Evolutionary conservation across 2,797 vertebrate genomes (phyloP).

Genomic region (Cossypha caffra): DNA sequence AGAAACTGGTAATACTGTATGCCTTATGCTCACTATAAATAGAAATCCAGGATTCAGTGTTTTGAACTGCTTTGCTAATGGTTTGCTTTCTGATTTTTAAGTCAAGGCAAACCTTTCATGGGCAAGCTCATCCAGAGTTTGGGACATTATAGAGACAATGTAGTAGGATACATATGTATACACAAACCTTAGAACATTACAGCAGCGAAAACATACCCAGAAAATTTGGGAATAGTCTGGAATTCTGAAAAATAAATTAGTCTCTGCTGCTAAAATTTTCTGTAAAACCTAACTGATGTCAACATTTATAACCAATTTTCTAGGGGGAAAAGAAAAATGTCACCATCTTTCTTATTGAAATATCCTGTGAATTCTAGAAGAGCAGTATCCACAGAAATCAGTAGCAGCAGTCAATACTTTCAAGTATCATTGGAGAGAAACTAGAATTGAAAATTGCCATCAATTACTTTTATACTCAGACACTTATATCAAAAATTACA

Average conservation of each 20-base stretch:
- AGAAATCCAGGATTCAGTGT: neutral
- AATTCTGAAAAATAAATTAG: neutral
- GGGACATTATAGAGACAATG: neutral
- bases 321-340: neutral
- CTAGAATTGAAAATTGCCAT: neutral
- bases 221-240: neutral
- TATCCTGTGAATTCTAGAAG: neutral
- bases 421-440: neutral
- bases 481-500: neutral
- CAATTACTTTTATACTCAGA: neutral
- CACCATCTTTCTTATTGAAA: neutral
- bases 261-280: neutral
- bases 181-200: neutral
- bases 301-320: neutral
- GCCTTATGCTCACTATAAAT: neutral
- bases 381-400: neutral
- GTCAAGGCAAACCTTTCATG: neutral
- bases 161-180: neutral
- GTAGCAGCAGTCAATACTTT: neutral
- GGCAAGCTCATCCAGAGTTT: neutral
- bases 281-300: rapidly evolving
- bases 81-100: neutral
- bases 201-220: neutral
- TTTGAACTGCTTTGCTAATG: neutral
- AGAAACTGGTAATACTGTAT: neutral